Percentiles rank a stretch among this genome's conserved stretches.
Evolutionary conservation across 1,140 invertebrate genomes (phyloP).

Genomic region (Spodoptera litura): DNA sequence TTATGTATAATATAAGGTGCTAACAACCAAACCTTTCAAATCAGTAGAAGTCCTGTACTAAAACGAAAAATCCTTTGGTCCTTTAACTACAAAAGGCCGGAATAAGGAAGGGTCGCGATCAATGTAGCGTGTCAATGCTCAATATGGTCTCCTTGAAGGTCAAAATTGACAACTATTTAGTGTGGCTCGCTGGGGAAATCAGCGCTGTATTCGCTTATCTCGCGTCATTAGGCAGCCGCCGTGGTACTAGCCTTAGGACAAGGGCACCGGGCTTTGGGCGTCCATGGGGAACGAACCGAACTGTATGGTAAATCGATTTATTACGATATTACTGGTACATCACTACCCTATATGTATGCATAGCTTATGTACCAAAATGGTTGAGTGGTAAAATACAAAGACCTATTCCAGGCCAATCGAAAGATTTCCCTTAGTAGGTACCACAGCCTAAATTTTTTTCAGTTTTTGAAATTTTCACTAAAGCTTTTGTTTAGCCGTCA

Average conservation of each 20-base stretch:
- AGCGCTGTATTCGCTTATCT: constrained; percentile 72
- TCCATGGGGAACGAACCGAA: constrained; percentile 57
- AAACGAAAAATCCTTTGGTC: neutral
- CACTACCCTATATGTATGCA: neutral
- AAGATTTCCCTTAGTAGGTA: no score
- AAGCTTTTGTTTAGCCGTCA: no score
- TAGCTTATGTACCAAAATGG: neutral
- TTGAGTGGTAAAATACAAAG: no score
- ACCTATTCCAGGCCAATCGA: no score
- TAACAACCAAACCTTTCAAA: no score
- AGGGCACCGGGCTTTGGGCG: constrained; percentile 54
- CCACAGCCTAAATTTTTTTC: no score
- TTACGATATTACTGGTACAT: constrained; percentile 15
- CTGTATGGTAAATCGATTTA: constrained; percentile 26
- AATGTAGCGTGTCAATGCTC: constrained; percentile 59
- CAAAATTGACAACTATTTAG: constrained; percentile 65
- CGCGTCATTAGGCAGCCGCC: constrained; percentile 71
- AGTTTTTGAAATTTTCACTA: no score
- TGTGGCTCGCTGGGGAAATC: constrained; percentile 75
- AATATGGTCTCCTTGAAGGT: constrained; percentile 48
- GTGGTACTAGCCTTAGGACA: constrained; percentile 59
- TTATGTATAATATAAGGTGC: no score
- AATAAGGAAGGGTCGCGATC: constrained; percentile 25
- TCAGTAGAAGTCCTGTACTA: no score
- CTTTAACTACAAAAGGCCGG: neutral